Evolutionary conservation across 2,888 invertebrate species (phyloP), one percentile per base, ranked within the genome.

Genomic region (Venusia cambrica): DNA sequence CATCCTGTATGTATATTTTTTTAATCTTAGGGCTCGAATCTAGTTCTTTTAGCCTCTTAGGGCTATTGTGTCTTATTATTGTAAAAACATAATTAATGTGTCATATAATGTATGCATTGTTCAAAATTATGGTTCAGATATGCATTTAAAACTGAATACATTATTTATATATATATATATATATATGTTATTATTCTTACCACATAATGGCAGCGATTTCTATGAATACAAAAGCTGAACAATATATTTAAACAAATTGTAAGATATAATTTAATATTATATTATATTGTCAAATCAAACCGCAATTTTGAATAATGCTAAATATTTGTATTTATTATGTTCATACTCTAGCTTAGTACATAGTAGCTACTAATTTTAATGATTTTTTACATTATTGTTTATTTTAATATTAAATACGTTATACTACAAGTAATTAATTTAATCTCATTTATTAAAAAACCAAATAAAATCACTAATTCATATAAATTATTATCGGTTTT

Each of bases 41-140:
- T 18, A 2, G 34, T 45, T 39, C 34, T 51, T 51, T 45, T 52
- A 45, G 45, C n/a, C n/a, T n/a, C n/a, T n/a, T 40, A 51, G 52
- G 69, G 70, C 66, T 65, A 31, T 50, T 47, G 73, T 73, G 73
- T 70, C 73, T 73, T 73, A 71, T 64, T 69, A 70, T 62, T 53
- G 38, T 59, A 51, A 49, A 48, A 42, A 50, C 42, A 41, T 46
- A 48, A 46, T 45, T 37, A 28, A 28, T 30, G 7, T 38, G 9
- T 37, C 33, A 13, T 8, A 35, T 5, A 16, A 15, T 22, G 12
- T 20, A 6, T 5, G 34, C 36, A 35, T 44, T 45, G 40, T 41
- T 47, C 38, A 29, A 27, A 43, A 38, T 37, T 38, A 28, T 34
- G 19, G 4, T 27, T 19, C 15, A 16, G 8, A 27, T 5, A 12